Evolutionary conservation across 2,113 vertebrate genomes (phyloP).

Genomic region (Corythornis cristatus): DNA sequence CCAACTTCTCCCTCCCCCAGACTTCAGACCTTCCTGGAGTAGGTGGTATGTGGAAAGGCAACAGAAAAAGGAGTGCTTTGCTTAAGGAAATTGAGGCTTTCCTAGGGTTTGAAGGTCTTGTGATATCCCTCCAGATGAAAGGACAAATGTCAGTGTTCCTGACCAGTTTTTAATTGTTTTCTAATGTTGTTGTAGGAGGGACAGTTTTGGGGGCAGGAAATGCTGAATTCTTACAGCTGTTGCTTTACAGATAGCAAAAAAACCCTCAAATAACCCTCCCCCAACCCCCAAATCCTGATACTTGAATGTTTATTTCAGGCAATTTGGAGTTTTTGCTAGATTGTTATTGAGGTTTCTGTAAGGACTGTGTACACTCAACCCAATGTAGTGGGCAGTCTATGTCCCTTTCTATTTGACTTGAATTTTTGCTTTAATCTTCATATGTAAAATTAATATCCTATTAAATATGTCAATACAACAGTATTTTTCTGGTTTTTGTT

Average conservation of each 20-base stretch:
- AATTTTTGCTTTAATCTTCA: background rate
- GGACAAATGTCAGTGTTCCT: fast-evolving
- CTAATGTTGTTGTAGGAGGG: background rate
- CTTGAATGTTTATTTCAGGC: background rate
- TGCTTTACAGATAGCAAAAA: background rate
- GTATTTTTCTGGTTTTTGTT: background rate
- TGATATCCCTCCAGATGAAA: background rate
- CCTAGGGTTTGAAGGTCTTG: background rate
- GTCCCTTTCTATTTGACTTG: background rate
- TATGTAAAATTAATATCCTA: background rate
- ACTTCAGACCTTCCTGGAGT: background rate
- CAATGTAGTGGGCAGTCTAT: fast-evolving
- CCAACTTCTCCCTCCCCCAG: background rate
- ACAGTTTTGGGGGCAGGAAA: background rate
- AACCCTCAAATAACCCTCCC: background rate
- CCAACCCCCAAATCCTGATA: background rate
- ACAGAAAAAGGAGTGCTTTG: background rate
- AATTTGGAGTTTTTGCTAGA: background rate
- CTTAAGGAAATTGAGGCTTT: background rate
- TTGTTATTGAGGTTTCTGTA: background rate
- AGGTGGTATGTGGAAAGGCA: background rate
- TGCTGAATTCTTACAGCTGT: background rate
- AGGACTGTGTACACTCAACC: background rate
- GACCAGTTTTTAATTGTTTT: background rate
- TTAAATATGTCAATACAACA: background rate